Conservation (phyloP, 2,797 vertebrate genomes). For the Rhyacichthys aspro region DNA sequence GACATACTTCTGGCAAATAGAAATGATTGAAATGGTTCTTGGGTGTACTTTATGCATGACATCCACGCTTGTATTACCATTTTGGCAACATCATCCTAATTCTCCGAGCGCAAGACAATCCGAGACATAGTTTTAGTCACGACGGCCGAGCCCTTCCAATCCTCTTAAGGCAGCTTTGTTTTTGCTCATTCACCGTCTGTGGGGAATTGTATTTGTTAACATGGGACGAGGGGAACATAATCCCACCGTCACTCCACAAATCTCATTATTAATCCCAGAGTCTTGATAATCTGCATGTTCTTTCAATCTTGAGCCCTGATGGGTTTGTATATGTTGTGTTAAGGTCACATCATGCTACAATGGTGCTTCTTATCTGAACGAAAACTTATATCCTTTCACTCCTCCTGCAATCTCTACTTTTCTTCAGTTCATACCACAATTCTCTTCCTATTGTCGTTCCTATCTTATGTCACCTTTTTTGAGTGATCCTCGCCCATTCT, state of each 20-base stretch:
- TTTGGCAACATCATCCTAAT: constrained; percentile 50
- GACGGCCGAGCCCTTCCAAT: constrained; percentile 53
- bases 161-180: constrained; percentile 68
- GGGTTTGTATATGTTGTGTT: constrained; percentile 24
- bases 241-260: constrained; percentile 47
- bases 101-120: constrained; percentile 48
- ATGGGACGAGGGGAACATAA: constrained; percentile 39
- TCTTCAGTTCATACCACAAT: constrained; percentile 1
- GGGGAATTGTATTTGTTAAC: constrained; percentile 62
- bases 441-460: not conserved
- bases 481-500: constrained; percentile 2
- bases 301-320: constrained; percentile 52
- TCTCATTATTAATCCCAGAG: constrained; percentile 61
- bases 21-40: not conserved
- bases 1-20: not conserved
- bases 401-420: not conserved
- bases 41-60: constrained; percentile 4
- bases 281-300: constrained; percentile 58
- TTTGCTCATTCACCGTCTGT: constrained; percentile 62
- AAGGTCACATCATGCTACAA: constrained; percentile 31
- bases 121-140: constrained; percentile 52
- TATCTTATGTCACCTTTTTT: not conserved
- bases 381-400: no score
- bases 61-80: constrained; percentile 45
- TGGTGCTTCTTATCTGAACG: no score